Evolutionary conservation across 2,113 vertebrate species (phyloP), one percentile per base, ranked within the genome.

Genomic region (Tupaia tana): DNA sequence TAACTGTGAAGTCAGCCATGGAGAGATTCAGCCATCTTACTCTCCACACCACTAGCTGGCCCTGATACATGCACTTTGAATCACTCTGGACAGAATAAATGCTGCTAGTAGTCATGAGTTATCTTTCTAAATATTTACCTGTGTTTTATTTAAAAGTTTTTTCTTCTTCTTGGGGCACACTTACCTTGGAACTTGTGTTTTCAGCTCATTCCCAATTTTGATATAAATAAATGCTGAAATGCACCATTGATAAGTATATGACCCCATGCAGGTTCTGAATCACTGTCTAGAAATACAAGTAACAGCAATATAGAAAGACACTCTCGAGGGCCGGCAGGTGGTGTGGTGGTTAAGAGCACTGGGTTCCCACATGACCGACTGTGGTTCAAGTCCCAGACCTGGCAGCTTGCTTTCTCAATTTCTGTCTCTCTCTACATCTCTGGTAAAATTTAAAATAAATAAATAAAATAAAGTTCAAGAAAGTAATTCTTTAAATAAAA

Each of bases 51-150:
- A 43, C 43, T 43, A 43, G 43, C 43, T 43, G 43, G 43, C 43
- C 43, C 43, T 43, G 43, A 43, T 43, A 43, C 43, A 43, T 43
- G 43, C 43, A 43, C 43, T 43, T 43, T 43, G 43, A 64, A 74
- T 93, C 78, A 86, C 61, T 87, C 80, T 66, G 91, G 70, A 91
- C 83, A 89, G 86, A 67, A 95, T 95, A 92, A 93, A 84, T 89
- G 52, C 78, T 86, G 73, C 92, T 63, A 73, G 92, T 80, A 54
- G 93, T 92, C 81, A 81, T 63, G 11, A 59, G 27, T 83, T 83
- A 56, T 79, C 74, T 94, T 75, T 90, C 83, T 95, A 95, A 96
- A 95, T 97, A 93, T 96, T 93, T 80, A 90, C 31, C 19, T 88
- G 56, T n/a, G 61, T 29, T 69, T 90, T 64, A 67, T 82, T 13